These are phyloP conservation scores for Pseudopodoces humilis DNA, from an alignment of 2,113 vertebrate species.

Conservation along the genomic window DNA sequence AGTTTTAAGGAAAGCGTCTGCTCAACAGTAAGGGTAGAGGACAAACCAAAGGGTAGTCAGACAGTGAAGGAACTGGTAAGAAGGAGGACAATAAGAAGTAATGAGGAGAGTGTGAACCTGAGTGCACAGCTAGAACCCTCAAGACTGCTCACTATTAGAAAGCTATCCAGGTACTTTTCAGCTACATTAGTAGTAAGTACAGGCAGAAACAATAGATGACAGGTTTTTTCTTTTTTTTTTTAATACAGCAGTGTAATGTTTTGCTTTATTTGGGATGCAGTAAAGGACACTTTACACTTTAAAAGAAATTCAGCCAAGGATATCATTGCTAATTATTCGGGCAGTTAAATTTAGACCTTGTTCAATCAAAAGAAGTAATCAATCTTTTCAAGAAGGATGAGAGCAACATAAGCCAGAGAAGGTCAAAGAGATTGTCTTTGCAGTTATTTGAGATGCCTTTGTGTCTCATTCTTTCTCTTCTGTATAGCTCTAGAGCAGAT, in stretches of 20 bases:
- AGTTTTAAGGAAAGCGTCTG: neutral
- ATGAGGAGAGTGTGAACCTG: neutral
- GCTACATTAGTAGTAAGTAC: neutral
- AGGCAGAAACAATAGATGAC: neutral
- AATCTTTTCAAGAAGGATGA: neutral
- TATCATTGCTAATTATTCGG: neutral
- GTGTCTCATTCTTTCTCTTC: neutral
- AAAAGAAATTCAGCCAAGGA: neutral
- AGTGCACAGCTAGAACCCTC: neutral
- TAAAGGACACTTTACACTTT: neutral
- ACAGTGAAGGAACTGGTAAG: neutral
- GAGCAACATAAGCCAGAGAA: neutral
- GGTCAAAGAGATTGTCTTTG: conserved; percentile 28
- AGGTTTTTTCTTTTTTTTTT: neutral
- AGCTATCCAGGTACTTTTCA: neutral
- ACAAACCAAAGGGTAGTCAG: neutral
- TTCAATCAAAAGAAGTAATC: neutral
- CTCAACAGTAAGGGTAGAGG: neutral
- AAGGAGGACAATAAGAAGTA: neutral
- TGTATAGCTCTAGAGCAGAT: neutral
- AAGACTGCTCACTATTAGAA: neutral
- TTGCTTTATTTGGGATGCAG: neutral
- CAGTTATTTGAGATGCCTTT: neutral
- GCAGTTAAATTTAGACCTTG: neutral
- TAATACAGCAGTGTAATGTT: neutral